Evolutionary conservation across 2,888 invertebrate species (phyloP).

Genomic region (Sphecodes monilicornis): DNA sequence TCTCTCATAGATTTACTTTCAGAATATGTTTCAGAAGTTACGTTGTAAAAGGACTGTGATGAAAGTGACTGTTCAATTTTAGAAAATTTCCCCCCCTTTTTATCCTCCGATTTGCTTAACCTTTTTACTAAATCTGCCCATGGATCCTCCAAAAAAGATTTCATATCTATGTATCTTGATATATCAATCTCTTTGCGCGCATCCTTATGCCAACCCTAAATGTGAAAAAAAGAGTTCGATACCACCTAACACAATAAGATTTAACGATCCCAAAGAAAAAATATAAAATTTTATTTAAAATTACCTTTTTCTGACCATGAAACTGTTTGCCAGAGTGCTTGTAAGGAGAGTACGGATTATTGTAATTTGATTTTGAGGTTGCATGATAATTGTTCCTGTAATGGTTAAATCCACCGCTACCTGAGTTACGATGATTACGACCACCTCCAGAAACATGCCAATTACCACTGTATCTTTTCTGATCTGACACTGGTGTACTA

Average conservation of each 20-base stretch:
- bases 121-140: slow-evolving; percentile 75
- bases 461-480: slow-evolving; percentile 60
- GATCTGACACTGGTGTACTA: slow-evolving; percentile 62
- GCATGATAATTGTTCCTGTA: slow-evolving; percentile 64
- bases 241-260: not conserved
- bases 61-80: slow-evolving; percentile 10
- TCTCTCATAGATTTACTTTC: slow-evolving; percentile 19
- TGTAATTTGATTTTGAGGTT: slow-evolving; percentile 66
- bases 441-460: slow-evolving; percentile 57
- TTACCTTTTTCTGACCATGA: slow-evolving; percentile 66
- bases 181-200: slow-evolving; percentile 64
- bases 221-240: slow-evolving; percentile 28
- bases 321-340: slow-evolving; percentile 58
- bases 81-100: not conserved
- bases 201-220: slow-evolving; percentile 69
- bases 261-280: not conserved
- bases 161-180: slow-evolving; percentile 73
- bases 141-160: slow-evolving; percentile 77
- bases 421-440: slow-evolving; percentile 51
- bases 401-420: slow-evolving; percentile 54
- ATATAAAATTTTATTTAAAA: not conserved
- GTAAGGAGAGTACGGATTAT: slow-evolving; percentile 61
- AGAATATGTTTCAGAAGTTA: slow-evolving; percentile 10
- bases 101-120: slow-evolving; percentile 39
- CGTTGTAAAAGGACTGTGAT: not conserved